A percentile compares a stretch with the other conserved stretches of the same genome.
Conservation (phyloP, 1,140 invertebrate genomes). For the Drosophila seguyi region DNA sequence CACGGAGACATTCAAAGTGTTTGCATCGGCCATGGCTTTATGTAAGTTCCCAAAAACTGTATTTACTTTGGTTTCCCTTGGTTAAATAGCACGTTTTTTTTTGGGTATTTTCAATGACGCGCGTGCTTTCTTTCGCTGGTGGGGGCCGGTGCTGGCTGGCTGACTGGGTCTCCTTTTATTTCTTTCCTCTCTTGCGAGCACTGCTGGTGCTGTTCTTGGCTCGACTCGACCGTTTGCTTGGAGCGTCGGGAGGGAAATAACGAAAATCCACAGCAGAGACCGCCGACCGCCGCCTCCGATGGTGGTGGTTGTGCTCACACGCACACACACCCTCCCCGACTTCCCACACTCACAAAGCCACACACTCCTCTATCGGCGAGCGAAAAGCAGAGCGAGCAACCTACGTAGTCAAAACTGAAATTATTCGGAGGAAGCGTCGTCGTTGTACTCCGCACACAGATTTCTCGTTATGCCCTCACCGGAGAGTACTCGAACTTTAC, state of each 20-base stretch:
- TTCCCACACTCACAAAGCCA: slow-evolving; percentile 16
- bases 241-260: slow-evolving; percentile 61
- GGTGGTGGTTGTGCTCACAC: slow-evolving; percentile 31
- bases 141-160: slow-evolving; percentile 3
- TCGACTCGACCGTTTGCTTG: slow-evolving; percentile 44
- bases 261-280: slow-evolving; percentile 55
- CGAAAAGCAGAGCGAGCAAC: slow-evolving; percentile 7
- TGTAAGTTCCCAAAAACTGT: slow-evolving; percentile 42
- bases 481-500: not conserved
- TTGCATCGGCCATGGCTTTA: slow-evolving; percentile 57
- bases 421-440: slow-evolving; percentile 34
- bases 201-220: slow-evolving; percentile 4
- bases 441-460: slow-evolving; percentile 19
- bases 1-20: slow-evolving; percentile 54
- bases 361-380: slow-evolving; percentile 8
- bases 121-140: slow-evolving; percentile 57
- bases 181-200: slow-evolving; percentile 23
- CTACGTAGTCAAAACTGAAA: slow-evolving; percentile 31
- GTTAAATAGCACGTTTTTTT: slow-evolving; percentile 62
- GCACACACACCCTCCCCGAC: slow-evolving; percentile 1
- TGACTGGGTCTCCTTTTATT: slow-evolving; percentile 70
- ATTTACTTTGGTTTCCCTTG: slow-evolving; percentile 9
- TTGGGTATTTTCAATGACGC: slow-evolving; percentile 49
- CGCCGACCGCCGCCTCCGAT: slow-evolving; percentile 33
- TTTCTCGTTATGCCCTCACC: slow-evolving; percentile 11